phyloP scores from a whole-genome alignment of 2,797 vertebrate species.

The Strix occidentalis region DNA sequence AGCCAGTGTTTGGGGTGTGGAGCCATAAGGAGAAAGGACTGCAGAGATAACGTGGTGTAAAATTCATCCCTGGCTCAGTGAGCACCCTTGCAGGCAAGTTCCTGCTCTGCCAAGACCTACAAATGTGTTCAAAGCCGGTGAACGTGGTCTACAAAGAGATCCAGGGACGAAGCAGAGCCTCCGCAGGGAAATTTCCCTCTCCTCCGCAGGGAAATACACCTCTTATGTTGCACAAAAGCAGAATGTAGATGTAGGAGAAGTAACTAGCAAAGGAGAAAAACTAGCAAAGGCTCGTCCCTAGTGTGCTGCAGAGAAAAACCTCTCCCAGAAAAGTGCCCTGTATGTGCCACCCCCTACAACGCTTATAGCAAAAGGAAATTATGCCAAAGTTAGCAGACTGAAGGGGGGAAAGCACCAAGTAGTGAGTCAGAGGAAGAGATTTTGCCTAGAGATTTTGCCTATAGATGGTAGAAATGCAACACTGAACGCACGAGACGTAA shows the following conservation, averaged over 20 bases:
- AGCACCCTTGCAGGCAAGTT: background rate
- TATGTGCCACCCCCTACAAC: background rate
- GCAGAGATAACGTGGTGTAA: background rate
- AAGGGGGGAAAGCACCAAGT: background rate
- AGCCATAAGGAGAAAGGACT: background rate
- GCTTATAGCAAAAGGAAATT: background rate
- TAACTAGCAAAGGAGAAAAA: background rate
- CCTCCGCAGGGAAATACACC: background rate
- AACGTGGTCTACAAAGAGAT: background rate
- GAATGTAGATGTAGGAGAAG: background rate
- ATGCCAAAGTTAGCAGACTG: background rate
- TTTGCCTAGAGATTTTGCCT: constrained; percentile 62
- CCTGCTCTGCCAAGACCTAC: background rate
- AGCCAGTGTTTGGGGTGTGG: rapidly evolving
- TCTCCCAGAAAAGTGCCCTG: background rate
- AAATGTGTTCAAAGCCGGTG: rapidly evolving
- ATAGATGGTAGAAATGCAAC: background rate
- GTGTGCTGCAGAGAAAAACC: background rate
- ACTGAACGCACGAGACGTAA: rapidly evolving
- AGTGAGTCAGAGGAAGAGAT: background rate
- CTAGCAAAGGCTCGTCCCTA: background rate
- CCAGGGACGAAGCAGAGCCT: background rate
- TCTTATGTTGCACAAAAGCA: rapidly evolving
- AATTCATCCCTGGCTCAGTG: background rate
- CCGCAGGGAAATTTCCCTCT: background rate